Evolutionary conservation across 2,113 vertebrate genomes (phyloP), one percentile per base, ranked within the genome.

Genomic region (Bufo gargarizans): DNA sequence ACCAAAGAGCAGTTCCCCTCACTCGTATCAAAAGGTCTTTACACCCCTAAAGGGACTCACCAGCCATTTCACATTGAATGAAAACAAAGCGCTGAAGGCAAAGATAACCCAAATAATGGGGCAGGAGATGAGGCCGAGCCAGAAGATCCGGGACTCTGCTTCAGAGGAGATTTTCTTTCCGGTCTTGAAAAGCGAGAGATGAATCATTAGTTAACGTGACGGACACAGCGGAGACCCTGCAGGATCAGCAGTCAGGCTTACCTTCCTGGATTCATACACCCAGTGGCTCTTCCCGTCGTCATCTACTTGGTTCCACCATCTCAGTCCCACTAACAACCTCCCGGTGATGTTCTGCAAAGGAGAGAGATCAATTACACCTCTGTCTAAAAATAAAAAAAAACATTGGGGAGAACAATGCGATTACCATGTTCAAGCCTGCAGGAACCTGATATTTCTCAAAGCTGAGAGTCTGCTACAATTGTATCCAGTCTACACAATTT

Each of bases 241-340:
- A 33, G 65, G 5, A 71, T 56, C 83, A 1, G 8, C 74, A 13
- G 0, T 10, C 0, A 3, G 12, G 2, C 55, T 92, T 91, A 97
- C 98, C 96, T 99, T 98, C 89, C 97, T 96, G 16, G 98, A 93
- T 91, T 99, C 98, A 93, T 98, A 99, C 47, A 99, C 92, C 98
- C 98, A 99, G 33, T 96, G 97, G 89, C 96, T 99, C 67, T 93
- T 96, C 3, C 98, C 98, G 33, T 99, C 97, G 13, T 99, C 97
- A 80, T 99, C 97, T 86, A 99, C 96, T 91, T 98, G 97, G 94
- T 99, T 99, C 98, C 98, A 99, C 98, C 98, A 99, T 14, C 97
- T 93, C 3, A 99, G 93, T 17, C 98, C 97, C 2, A 99, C 98
- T 97, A 99, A 95, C 88, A 99, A 89, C 12, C 98, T 92, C 2